Conservation (phyloP, 1,140 invertebrate species). For the Drosophila lowei region DNA sequence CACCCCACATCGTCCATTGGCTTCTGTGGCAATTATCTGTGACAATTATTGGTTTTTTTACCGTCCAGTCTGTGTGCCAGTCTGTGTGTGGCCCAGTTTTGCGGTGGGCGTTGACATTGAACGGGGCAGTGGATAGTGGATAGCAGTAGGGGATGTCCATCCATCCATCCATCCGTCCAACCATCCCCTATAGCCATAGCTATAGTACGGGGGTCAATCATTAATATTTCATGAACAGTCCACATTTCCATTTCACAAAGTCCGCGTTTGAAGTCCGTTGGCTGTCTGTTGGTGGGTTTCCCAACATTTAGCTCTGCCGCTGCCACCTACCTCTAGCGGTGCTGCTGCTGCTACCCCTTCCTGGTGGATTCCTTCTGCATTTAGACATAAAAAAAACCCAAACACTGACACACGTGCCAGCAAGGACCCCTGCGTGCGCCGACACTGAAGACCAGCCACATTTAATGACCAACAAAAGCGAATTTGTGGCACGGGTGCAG, state of each 20-base stretch:
- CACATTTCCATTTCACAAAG: constrained; percentile 67
- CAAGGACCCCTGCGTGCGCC: constrained; percentile 46
- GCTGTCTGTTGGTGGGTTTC: neutral
- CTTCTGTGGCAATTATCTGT: constrained; percentile 47
- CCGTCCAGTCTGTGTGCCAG: constrained; percentile 11
- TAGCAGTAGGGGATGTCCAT: no score
- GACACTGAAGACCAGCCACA: constrained; percentile 36
- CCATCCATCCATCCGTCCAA: no score
- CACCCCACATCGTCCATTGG: constrained; percentile 9
- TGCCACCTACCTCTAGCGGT: neutral
- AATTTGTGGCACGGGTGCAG: constrained; percentile 31
- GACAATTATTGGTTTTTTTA: constrained; percentile 61
- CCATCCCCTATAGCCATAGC: no score
- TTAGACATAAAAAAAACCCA: constrained; percentile 34
- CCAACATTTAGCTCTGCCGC: neutral
- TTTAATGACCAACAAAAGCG: constrained; percentile 54
- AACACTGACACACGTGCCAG: constrained; percentile 47
- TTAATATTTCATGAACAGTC: constrained; percentile 82
- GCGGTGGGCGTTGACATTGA: constrained; percentile 66
- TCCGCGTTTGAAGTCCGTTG: constrained; percentile 25
- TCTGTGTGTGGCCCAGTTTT: constrained; percentile 53
- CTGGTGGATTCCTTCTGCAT: constrained; percentile 6
- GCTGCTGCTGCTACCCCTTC: no score
- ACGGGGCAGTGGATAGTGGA: constrained; percentile 18
- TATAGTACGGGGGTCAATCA: constrained; percentile 58